A percentile compares a stretch with the other conserved stretches of the same genome.
phyloP scores from a whole-genome alignment of 2,113 vertebrate genomes.

The Leucosticte australis region DNA sequence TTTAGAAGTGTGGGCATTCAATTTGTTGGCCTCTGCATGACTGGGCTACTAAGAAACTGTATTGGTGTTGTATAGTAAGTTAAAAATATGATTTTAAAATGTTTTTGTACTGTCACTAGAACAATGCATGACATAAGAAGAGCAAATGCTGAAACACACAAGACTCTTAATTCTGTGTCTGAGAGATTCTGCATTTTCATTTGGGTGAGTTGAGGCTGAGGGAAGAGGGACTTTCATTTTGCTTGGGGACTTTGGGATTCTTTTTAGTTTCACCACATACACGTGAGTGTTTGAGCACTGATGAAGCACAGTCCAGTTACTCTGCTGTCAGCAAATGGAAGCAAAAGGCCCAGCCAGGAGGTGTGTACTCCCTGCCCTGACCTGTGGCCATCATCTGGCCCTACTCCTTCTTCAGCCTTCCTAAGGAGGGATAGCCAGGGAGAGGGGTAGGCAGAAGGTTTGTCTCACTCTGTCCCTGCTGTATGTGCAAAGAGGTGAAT shows the following conservation, averaged over 20 bases:
- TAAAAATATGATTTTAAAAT: neutral
- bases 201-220: neutral
- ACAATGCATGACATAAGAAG: neutral
- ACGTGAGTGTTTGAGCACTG: rapidly evolving
- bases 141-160: neutral
- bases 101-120: neutral
- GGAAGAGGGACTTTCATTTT: neutral
- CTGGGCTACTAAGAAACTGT: neutral
- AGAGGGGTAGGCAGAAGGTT: neutral
- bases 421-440: neutral
- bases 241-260: neutral
- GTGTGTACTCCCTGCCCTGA: neutral
- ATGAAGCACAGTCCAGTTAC: neutral
- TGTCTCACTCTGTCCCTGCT: neutral
- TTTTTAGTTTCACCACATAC: neutral
- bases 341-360: neutral
- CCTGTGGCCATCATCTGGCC: neutral
- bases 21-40: neutral
- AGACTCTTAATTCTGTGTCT: neutral
- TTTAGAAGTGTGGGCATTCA: neutral
- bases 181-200: neutral
- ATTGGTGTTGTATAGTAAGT: neutral
- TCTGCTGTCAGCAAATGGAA: neutral
- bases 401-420: neutral
- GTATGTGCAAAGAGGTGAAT: neutral